These are phyloP conservation scores for Oryctes rhinoceros DNA, from an alignment of 1,140 invertebrate genomes.

Conservation along the genomic window DNA sequence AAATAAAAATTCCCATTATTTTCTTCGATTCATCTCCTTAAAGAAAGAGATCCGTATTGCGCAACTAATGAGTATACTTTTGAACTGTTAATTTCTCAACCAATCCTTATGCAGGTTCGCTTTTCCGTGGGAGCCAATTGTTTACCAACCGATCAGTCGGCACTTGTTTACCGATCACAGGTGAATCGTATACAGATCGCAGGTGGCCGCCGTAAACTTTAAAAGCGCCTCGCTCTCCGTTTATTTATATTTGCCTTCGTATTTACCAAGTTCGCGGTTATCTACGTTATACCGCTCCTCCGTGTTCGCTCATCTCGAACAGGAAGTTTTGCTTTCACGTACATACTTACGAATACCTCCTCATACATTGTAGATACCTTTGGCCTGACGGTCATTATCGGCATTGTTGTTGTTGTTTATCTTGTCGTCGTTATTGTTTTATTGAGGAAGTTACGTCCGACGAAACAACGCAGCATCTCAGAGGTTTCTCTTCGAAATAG, in stretches of 20 bases:
- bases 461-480: no score
- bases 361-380: neutral
- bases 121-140: neutral
- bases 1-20: no score
- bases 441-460: neutral
- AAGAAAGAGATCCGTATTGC: neutral
- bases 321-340: neutral
- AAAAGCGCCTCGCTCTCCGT: neutral
- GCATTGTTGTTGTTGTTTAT: neutral
- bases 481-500: no score
- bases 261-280: neutral
- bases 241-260: neutral
- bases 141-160: neutral
- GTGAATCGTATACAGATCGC: neutral
- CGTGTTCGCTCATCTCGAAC: neutral
- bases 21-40: no score
- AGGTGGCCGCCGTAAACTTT: neutral
- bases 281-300: neutral
- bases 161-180: neutral
- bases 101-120: neutral
- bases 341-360: neutral
- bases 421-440: neutral
- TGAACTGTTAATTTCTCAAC: neutral
- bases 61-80: neutral
- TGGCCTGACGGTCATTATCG: neutral